Conservation (phyloP, 2,113 vertebrate genomes). For the Miniopterus natalensis region DNA sequence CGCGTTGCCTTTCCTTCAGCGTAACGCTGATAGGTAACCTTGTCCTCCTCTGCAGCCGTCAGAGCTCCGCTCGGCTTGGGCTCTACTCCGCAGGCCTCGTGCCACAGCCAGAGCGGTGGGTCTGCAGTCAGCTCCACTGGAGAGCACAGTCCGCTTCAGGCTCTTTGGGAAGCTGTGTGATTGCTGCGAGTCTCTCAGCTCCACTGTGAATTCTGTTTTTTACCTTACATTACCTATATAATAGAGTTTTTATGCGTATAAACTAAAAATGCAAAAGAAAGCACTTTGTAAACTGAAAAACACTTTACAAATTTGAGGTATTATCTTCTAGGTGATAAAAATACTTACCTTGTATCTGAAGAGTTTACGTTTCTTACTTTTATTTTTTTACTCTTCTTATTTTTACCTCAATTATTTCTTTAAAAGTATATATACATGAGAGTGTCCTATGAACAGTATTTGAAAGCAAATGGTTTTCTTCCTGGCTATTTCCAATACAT, state of each 20-base stretch:
- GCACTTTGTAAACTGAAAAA: neutral
- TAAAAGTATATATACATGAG: neutral
- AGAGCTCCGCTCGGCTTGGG: neutral
- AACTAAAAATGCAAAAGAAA: conserved; percentile 39
- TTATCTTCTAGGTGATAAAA: conserved; percentile 37
- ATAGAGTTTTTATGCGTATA: neutral
- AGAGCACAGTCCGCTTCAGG: neutral
- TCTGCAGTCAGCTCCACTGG: neutral
- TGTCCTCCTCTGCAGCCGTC: neutral
- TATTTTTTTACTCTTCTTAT: neutral
- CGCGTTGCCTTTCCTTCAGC: neutral
- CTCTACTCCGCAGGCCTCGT: neutral
- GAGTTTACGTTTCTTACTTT: neutral
- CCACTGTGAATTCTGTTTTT: neutral
- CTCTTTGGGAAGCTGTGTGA: neutral
- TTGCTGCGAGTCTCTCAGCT: neutral
- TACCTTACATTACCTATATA: neutral
- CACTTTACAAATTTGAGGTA: neutral
- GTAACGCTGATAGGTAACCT: neutral
- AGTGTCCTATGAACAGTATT: neutral
- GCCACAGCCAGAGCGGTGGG: neutral
- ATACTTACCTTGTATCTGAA: neutral
- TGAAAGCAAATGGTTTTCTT: conserved; percentile 20
- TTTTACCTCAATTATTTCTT: conserved; percentile 5
- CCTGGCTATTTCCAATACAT: neutral